Evolutionary conservation across 1,140 invertebrate genomes (phyloP), one percentile per base, ranked within the genome.

Genomic region (Streblospio benedicti): DNA sequence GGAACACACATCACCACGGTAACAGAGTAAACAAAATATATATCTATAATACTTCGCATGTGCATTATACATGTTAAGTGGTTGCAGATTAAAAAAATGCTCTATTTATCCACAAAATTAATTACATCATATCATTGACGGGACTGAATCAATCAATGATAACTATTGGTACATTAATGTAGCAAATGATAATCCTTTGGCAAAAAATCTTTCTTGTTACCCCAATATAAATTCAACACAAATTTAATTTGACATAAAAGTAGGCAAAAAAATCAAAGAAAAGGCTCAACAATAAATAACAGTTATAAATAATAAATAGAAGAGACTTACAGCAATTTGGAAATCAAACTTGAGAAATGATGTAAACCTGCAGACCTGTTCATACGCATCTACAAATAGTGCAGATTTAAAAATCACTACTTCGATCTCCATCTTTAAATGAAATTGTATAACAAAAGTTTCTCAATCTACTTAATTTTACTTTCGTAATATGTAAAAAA

Each of bases 341-440:
- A 73, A 61, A 61, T 73, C 70, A 67, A 73, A 69, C 55, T 73
- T 73, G 6, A 73, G 60, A 14, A 71, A 58, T 54, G 65, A 69
- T 18, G 66, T 69, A 60, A 71, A 73, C 6, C 67, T 62, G 3
- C 67, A 62, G 4, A 67, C 66, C 59, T 70, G 67, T 56, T 63
- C 64, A 57, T 71, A 73, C 35, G 71, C 54, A 53, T 60, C 71
- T 72, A 66, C 41, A 67, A 65, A 63, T 28, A 43, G 38, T 49
- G 61, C 58, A 4, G 30, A n/a, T n/a, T n/a, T n/a, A n/a, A n/a
- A n/a, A n/a, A n/a, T n/a, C n/a, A n/a, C n/a, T n/a, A n/a, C n/a
- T n/a, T n/a, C n/a, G n/a, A n/a, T n/a, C n/a, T n/a, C n/a, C n/a
- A n/a, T n/a, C n/a, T n/a, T n/a, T n/a, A n/a, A n/a, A n/a, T n/a